Base-by-base conservation (phyloP, 2,113 vertebrate species). In the Anarhynchus alexandrinus region DNA sequence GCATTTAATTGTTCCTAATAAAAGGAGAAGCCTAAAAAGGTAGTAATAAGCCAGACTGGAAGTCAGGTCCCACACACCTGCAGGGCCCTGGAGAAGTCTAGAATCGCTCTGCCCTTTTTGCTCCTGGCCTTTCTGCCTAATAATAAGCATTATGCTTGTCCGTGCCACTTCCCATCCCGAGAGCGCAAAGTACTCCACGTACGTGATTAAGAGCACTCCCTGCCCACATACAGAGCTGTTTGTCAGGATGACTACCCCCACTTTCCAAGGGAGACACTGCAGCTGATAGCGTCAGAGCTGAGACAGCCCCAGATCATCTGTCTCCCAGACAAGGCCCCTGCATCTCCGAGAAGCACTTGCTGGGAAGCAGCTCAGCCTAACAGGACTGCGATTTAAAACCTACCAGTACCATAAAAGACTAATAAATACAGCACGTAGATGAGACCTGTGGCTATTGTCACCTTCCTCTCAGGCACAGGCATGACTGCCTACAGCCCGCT, bases 211-310 rank as follows among this genome's bases (percentile, higher is more conserved):
- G 93, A 95, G 84, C 66, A 34, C 71, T 94, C 67, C 66, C 92
- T 94, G 89, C 87, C 95, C 87, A 93, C 89, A 45, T 86, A 51
- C 42, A 47, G 89, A 94, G 83, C 91, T 96, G 77, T 92, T 95
- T 92, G 94, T 94, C 83, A 95, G 95, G 84, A 92, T 94, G 86
- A 96, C 95, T 95, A 90, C 86, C 86, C 90, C 61, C 30, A 47
- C 86, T 91, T 84, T 92, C 36, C 69, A 65, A 67, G 86, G 92
- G 88, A 94, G 86, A 95, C 95, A 64, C 52, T 58, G 91, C 89
- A 91, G 88, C 79, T 89, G 84, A 88, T 32, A 26, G 5, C 47
- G 10, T 93, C 95, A 93, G 51, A 93, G 89, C 95, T 93, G 89
- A 93, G 77, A 93, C 81, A 89, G 84, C 81, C 93, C 86, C 49